Evolutionary conservation across 2,888 invertebrate species (phyloP), one percentile per base, ranked within the genome.

Genomic region (Eristalis intricaria): DNA sequence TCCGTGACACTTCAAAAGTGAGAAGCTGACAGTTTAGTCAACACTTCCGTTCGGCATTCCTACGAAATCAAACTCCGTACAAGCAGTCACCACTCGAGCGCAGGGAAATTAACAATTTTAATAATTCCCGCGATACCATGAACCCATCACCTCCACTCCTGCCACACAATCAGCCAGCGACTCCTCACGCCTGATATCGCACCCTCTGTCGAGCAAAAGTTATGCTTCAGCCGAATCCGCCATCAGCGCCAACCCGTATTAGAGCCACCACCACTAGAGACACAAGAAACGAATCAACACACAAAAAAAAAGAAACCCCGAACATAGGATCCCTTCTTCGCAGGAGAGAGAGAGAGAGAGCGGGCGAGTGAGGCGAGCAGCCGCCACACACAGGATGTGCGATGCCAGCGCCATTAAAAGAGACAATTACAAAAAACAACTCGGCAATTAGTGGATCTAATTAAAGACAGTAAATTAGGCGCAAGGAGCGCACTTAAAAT

Each of bases 381-480:
- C 66, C 77, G 50, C 78, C 79, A 76, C 79, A 80, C 87, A 80
- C 87, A 83, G 83, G 79, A 84, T 84, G 76, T 73, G 83, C 87
- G 76, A 80, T 79, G 83, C 87, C 74, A 76, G 71, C 75, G 79
- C 83, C 87, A 76, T 87, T 88, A 88, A 85, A 80, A 83, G 82
- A 88, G 89, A 89, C 89, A 89, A 89, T 89, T 89, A 89, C 87
- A 89, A 89, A 90, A 90, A 89, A 90, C 89, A 90, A 90, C 89
- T 90, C 89, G 89, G 90, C 90, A 90, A 90, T 90, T 90, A 90
- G 90, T 89, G 89, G 88, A 90, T 90, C 90, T 90, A 90, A 90
- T 90, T 90, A 90, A 90, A 90, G 89, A 89, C 90, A 90, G 89
- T 89, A 89, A 90, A 89, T 90, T 90, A 89, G 89, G 89, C 87